Evolutionary conservation across 2,113 vertebrate genomes (phyloP), one percentile per base, ranked within the genome.

Genomic region (Gracilinanus agilis): DNA sequence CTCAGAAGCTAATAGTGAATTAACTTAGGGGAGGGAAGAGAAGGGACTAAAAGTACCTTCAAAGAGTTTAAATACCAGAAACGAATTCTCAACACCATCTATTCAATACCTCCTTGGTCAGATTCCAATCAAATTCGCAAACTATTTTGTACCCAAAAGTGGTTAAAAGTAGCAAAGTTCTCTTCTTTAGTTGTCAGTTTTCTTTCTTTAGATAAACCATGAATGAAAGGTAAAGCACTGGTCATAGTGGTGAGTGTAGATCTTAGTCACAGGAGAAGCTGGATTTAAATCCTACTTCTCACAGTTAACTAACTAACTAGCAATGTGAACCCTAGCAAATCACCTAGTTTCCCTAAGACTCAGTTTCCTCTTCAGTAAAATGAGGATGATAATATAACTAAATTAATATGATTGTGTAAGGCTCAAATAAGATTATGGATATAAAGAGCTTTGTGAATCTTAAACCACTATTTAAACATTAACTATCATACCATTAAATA

Each of bases 161-260:
- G 2, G 61, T 95, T 44, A 54, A 67, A 12, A 92, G 23, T 90
- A 54, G 92, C 91, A 90, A 9, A 12, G 54, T 92, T 95, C 11
- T 67, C 94, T 67, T 83, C 19, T 83, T 96, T 61, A 44, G 3
- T 75, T 67, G 34, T 90, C 94, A 88, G 13, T 54, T 95, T 92
- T 93, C 89, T 8, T 83, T 3, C 93, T 89, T 93, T 53, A 92
- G n/a, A 88, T 8, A 95, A 44, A 92, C 61, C 19, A 67, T 29
- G 91, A 89, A 92, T 4, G 94, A 10, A 92, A 93, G 92, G 93
- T 92, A 67, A 16, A 75, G 5, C 4, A 75, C 34, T 75, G 34
- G 67, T 75, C 13, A 61, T 61, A 61, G 56, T 11, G 25, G 27
- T 27, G 19, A 83, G 6, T 40, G n/a, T 29, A 29, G 10, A 67